phyloP scores from a whole-genome alignment of 1,140 invertebrate genomes.

The Chymomyza costata region DNA sequence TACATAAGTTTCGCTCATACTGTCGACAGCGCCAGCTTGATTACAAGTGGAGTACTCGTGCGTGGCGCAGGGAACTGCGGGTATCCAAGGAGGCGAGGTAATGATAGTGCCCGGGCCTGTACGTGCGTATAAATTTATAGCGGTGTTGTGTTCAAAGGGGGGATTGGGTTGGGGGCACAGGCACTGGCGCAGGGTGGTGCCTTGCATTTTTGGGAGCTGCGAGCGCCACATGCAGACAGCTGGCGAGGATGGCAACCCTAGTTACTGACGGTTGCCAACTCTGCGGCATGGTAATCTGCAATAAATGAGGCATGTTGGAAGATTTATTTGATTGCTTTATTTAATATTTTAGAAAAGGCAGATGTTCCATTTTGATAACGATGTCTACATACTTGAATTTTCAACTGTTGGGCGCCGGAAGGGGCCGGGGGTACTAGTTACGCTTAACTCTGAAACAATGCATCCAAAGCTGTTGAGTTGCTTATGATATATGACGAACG shows the following conservation, averaged over 20 bases:
- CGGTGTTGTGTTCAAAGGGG: background rate
- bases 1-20: no score
- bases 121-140: conserved; percentile 24
- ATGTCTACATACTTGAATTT: conserved; percentile 25
- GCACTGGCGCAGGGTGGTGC: background rate
- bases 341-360: conserved; percentile 71
- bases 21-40: conserved; percentile 1
- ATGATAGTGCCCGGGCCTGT: conserved; percentile 37
- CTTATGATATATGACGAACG: no score
- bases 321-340: conserved; percentile 74
- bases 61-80: background rate
- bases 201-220: conserved; percentile 23
- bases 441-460: no score
- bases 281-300: conserved; percentile 63
- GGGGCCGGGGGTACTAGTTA: no score
- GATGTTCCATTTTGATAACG: conserved; percentile 44
- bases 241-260: no score
- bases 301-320: conserved; percentile 74
- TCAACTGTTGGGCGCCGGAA: background rate
- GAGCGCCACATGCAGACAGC: conserved; percentile 26
- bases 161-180: background rate
- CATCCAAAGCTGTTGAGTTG: no score
- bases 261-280: background rate
- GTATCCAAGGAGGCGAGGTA: conserved; percentile 11
- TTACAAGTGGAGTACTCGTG: conserved; percentile 20